phyloP scores from a whole-genome alignment of 2,888 invertebrate genomes.

The Pristionchus arcanus region DNA sequence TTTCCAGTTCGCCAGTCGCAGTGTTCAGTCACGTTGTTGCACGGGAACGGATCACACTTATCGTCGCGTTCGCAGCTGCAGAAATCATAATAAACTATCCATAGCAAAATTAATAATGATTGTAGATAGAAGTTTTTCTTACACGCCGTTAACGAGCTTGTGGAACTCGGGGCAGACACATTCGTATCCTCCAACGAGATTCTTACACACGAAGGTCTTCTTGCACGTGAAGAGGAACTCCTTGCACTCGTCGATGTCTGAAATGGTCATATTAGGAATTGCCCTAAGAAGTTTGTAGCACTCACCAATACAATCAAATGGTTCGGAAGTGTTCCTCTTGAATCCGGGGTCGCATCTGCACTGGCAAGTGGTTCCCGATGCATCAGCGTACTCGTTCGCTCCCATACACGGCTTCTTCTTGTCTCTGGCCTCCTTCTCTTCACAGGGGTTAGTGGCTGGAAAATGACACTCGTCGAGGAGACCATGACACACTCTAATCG shows the following conservation, averaged over 20 bases:
- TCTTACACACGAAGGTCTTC: slow-evolving; percentile 90
- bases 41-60: slow-evolving; percentile 48
- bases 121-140: background rate
- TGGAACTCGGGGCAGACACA: slow-evolving; percentile 96
- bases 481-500: no score
- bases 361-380: background rate
- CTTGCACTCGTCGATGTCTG: slow-evolving; percentile 90
- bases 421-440: slow-evolving; percentile 9
- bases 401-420: slow-evolving; percentile 44
- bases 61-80: slow-evolving; percentile 37
- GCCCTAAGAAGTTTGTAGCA: background rate
- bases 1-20: slow-evolving; percentile 49
- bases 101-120: background rate
- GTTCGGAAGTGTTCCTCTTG: background rate
- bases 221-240: slow-evolving; percentile 84
- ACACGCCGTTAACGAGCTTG: slow-evolving; percentile 76
- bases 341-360: slow-evolving; percentile 47
- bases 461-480: background rate
- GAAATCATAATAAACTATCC: background rate
- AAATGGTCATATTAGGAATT: slow-evolving; percentile 60
- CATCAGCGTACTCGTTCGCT: background rate
- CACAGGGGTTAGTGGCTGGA: slow-evolving; percentile 47
- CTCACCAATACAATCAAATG: slow-evolving; percentile 7
- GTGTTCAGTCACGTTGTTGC: slow-evolving; percentile 43
- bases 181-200: slow-evolving; percentile 94